Evolutionary conservation across 2,888 invertebrate species (phyloP).

Genomic region (Lordiphosa andalusiaca): DNA sequence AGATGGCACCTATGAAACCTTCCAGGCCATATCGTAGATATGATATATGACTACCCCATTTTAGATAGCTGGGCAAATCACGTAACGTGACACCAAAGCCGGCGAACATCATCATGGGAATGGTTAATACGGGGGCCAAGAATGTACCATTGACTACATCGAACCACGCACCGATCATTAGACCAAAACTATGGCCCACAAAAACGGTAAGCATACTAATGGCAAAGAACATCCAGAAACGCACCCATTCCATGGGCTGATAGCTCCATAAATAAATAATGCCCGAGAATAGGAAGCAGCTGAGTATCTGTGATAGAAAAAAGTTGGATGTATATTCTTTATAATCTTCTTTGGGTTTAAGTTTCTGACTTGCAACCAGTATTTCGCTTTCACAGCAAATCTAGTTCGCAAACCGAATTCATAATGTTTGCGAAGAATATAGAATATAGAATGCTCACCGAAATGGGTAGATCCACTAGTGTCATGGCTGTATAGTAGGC

Average conservation of each 20-base stretch:
- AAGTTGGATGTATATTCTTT: neutral
- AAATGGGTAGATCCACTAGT: slow-evolving; percentile 88
- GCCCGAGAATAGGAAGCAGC: slow-evolving; percentile 86
- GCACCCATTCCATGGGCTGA: slow-evolving; percentile 89
- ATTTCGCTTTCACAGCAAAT: no score
- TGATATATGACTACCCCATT: slow-evolving; percentile 95
- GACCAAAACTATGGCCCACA: slow-evolving; percentile 95
- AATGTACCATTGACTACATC: slow-evolving; percentile 95
- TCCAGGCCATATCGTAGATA: slow-evolving; percentile 95
- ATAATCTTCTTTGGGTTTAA: no score
- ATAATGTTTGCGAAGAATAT: no score
- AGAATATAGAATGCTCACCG: slow-evolving; percentile 82
- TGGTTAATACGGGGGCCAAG: slow-evolving; percentile 93
- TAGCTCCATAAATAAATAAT: slow-evolving; percentile 94
- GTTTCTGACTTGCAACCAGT: no score
- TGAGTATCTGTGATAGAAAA: slow-evolving; percentile 82
- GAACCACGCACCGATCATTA: slow-evolving; percentile 94
- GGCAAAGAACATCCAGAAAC: slow-evolving; percentile 92
- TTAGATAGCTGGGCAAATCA: slow-evolving; percentile 91
- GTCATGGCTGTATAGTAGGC: slow-evolving; percentile 90
- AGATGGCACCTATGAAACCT: slow-evolving; percentile 91
- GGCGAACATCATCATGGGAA: slow-evolving; percentile 98
- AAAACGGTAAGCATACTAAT: slow-evolving; percentile 91
- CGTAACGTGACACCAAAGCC: slow-evolving; percentile 95
- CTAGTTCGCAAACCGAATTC: no score